Percentiles rank a stretch among this genome's conserved stretches.
These are phyloP conservation scores for Bovichtus diacanthus DNA, from an alignment of 2,797 vertebrate genomes.

Conservation along the genomic window DNA sequence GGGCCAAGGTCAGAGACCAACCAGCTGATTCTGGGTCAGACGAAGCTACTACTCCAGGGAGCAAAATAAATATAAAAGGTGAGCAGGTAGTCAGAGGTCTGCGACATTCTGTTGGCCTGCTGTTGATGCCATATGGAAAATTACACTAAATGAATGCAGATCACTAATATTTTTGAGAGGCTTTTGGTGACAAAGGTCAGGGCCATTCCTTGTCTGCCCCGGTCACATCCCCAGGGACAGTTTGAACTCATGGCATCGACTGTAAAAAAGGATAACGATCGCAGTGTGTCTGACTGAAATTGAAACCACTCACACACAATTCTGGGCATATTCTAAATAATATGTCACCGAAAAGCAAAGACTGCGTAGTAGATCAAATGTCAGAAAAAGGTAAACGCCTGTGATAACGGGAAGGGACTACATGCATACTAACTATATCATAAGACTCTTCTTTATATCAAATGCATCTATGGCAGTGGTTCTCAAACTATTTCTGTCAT, in stretches of 20 bases:
- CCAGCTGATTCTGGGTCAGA: constrained; percentile 56
- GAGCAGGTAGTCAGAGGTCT: constrained; percentile 36
- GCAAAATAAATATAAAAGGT: constrained; percentile 57
- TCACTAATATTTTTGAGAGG: constrained; percentile 56
- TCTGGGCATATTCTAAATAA: constrained; percentile 5
- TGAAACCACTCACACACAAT: neutral
- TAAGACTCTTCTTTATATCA: neutral
- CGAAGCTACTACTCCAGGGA: constrained; percentile 31
- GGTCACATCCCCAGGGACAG: constrained; percentile 46
- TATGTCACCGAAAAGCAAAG: neutral
- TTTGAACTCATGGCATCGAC: constrained; percentile 29
- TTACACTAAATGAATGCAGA: constrained; percentile 62
- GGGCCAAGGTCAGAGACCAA: constrained; percentile 71
- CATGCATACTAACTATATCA: constrained; percentile 2
- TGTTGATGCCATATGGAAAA: constrained; percentile 64
- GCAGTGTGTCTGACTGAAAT: constrained; percentile 24
- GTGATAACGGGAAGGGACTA: neutral
- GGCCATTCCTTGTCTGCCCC: constrained; percentile 33
- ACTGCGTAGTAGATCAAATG: constrained; percentile 3
- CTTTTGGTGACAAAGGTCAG: constrained; percentile 65
- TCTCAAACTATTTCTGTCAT: too few species aligned
- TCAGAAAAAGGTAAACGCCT: constrained; percentile 24
- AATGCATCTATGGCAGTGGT: neutral
- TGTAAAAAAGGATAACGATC: constrained; percentile 28
- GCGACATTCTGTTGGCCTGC: constrained; percentile 50